Evolutionary conservation across 1,140 invertebrate species (phyloP).

Genomic region (Atta cephalotes): DNA sequence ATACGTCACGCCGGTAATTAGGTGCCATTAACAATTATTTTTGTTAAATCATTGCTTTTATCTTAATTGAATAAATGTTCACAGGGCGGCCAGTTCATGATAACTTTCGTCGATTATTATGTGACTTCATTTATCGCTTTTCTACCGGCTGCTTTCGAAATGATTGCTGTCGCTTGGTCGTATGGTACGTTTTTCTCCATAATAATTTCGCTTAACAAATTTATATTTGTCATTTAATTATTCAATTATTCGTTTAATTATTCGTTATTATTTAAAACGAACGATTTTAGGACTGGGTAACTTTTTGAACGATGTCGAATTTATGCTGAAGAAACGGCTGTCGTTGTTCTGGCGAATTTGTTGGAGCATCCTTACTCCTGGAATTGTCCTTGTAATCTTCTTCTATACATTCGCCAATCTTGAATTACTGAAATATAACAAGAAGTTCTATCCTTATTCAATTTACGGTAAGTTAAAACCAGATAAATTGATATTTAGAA

Average conservation of each 20-base stretch:
- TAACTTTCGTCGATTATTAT: constrained; percentile 95
- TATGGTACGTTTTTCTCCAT: constrained; percentile 89
- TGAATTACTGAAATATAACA: constrained; percentile 83
- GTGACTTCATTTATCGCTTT: constrained; percentile 93
- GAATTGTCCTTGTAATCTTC: constrained; percentile 90
- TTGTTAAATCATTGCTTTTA: neutral
- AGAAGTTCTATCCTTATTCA: constrained; percentile 62
- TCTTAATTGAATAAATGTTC: constrained; percentile 63
- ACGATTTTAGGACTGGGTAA: constrained; percentile 88
- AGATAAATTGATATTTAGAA: neutral
- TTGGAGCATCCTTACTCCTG: constrained; percentile 92
- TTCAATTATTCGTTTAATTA: too few relatives aligned
- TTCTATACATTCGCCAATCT: constrained; percentile 88
- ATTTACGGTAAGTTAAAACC: constrained; percentile 66
- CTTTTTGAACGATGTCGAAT: constrained; percentile 92
- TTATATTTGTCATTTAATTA: neutral
- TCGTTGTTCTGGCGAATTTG: constrained; percentile 93
- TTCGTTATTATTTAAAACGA: neutral
- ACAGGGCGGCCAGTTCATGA: constrained; percentile 95
- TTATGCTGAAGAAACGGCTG: constrained; percentile 91
- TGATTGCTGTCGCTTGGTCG: constrained; percentile 90
- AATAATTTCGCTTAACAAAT: neutral
- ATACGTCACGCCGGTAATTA: constrained; percentile 91
- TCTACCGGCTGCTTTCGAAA: constrained; percentile 91
- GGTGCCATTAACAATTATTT: constrained; percentile 77